These are phyloP conservation scores for Myripristis murdjan DNA, from an alignment of 2,797 vertebrate genomes.

Conservation along the genomic window DNA sequence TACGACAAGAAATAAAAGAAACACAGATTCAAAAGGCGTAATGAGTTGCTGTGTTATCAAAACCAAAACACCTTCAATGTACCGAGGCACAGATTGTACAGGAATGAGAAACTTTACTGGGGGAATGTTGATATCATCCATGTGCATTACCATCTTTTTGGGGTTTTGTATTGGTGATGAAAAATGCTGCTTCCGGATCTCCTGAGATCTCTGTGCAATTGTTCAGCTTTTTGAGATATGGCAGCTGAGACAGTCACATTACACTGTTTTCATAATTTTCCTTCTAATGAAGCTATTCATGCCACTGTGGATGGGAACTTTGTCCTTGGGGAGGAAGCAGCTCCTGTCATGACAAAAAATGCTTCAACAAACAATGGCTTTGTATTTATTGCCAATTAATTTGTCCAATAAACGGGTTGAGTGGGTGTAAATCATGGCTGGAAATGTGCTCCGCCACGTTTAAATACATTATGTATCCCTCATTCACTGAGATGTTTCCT, in stretches of 20 bases:
- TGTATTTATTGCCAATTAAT: conserved; percentile 30
- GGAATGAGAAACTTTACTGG: too few species aligned
- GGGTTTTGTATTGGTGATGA: conserved; percentile 4
- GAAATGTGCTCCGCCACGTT: conserved; percentile 24
- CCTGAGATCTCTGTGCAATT: conserved; percentile 16
- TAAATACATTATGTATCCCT: conserved; percentile 21
- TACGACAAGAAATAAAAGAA: background rate
- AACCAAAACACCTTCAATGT: background rate
- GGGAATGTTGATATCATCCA: too few species aligned
- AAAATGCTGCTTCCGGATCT: conserved; percentile 9
- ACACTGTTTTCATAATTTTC: conserved; percentile 9
- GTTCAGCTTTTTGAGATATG: background rate
- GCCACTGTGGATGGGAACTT: background rate
- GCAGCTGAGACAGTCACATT: conserved; percentile 10
- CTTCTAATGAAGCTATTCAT: conserved; percentile 18
- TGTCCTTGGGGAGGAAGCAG: conserved; percentile 11
- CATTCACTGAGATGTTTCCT: conserved; percentile 26
- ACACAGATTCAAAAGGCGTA: background rate
- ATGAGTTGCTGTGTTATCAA: too few species aligned
- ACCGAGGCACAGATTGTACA: too few species aligned
- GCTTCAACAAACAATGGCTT: conserved; percentile 10
- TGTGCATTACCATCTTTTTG: background rate
- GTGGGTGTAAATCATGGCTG: conserved; percentile 36
- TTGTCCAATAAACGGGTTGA: conserved; percentile 33
- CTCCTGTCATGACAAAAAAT: conserved; percentile 4